phyloP scores from a whole-genome alignment of 2,888 invertebrate species.

The Odontocerum albicorne region DNA sequence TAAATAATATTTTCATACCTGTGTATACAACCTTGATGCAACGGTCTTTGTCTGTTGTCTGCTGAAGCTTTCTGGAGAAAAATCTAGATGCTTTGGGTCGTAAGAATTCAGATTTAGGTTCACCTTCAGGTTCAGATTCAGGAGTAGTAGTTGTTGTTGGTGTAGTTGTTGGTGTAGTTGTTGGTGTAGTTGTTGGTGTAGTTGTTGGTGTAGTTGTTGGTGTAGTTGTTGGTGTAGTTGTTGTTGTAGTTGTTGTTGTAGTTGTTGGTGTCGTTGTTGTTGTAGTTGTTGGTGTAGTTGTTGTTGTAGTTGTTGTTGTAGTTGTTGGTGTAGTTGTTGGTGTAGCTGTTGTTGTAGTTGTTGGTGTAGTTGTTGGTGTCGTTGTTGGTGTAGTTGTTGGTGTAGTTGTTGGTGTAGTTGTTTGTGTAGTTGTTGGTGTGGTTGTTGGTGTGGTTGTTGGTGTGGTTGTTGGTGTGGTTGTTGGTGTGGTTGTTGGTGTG shows the following conservation, averaged over 20 bases:
- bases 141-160: neutral
- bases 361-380: neutral
- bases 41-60: neutral
- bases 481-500: neutral
- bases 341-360: neutral
- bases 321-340: neutral
- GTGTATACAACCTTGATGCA: conserved; percentile 17
- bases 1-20: no score
- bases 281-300: neutral
- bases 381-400: neutral
- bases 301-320: neutral
- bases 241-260: neutral
- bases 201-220: neutral
- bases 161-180: neutral
- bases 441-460: neutral
- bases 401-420: neutral
- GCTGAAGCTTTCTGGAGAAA: neutral
- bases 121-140: no score
- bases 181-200: neutral
- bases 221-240: neutral
- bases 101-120: neutral
- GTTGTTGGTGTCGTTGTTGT: neutral
- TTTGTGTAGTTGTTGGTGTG: neutral
- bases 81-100: neutral
- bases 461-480: neutral